Evolutionary conservation across 2,113 vertebrate species (phyloP), one percentile per base, ranked within the genome.

Genomic region (Corynorhinus townsendii): DNA sequence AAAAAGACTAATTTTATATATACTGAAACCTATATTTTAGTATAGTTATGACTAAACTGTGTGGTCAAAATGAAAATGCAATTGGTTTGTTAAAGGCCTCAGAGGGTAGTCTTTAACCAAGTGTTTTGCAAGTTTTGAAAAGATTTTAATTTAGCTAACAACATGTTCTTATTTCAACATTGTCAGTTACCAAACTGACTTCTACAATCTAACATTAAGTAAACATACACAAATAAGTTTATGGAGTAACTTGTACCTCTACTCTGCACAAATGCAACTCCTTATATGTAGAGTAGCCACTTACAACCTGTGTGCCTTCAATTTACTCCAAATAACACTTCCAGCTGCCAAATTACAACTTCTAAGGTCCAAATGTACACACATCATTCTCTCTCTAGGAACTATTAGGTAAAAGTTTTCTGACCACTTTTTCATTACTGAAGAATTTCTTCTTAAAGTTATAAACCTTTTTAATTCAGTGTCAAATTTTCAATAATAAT

Each of bases 381-480:
- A 97, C 73, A 80, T 97, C 72, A 95, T 38, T 95, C 96, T 96
- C 95, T 98, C 91, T 95, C 93, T 96, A 92, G 90, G 94, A 94
- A 97, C 91, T 95, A 94, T 96, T 89, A 97, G 94, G 71, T 94
- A 96, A 96, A 93, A 94, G 82, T 89, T 93, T 95, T 96, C 93
- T 97, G 97, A 97, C 90, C 69, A 89, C 68, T 91, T 96, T 96
- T 98, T 97, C 93, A 97, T 98, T 97, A 97, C 69, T 86, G 85
- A 96, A 97, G 86, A 97, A 98, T 97, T 98, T 96, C 86, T 93
- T 96, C 88, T 97, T 97, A 83, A 92, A 90, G 15, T 97, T 98
- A 85, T 84, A 97, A 77, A 77, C 89, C 22, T 91, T 97, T 95
- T 97, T 96, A 79, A 96, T 90, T 94, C 40, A 97, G 94, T 96